Evolutionary conservation across 2,888 invertebrate genomes (phyloP).

Genomic region (Spatulosminthurus flaviceps): DNA sequence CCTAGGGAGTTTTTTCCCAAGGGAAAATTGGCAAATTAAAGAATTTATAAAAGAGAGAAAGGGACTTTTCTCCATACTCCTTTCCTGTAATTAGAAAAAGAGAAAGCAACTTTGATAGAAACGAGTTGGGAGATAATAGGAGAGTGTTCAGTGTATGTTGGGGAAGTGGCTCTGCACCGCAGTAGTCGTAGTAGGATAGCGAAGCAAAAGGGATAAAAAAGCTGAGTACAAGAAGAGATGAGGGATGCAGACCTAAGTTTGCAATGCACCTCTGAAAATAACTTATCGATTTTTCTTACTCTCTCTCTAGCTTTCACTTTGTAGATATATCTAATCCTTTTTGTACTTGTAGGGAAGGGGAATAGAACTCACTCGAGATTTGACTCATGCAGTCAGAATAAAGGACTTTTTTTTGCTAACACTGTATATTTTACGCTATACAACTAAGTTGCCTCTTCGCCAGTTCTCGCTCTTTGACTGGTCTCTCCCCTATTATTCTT

Average conservation of each 20-base stretch:
- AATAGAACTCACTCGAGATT: slow-evolving; percentile 21
- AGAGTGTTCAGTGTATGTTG: too few species aligned
- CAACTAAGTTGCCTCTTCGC: background rate
- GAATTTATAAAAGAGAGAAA: too few species aligned
- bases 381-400: slow-evolving; percentile 12
- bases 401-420: slow-evolving; percentile 20
- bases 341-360: too few species aligned
- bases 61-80: too few species aligned
- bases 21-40: too few species aligned
- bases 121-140: too few species aligned
- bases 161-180: background rate
- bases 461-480: background rate
- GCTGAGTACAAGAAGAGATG: background rate
- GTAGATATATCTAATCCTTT: background rate
- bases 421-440: slow-evolving; percentile 2
- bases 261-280: slow-evolving; percentile 47
- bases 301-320: background rate
- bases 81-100: too few species aligned
- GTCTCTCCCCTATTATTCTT: background rate
- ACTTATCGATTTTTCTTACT: slow-evolving; percentile 41
- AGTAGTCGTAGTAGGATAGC: background rate
- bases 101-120: too few species aligned
- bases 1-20: too few species aligned
- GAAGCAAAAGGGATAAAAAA: too few species aligned
- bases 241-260: slow-evolving; percentile 35